Evolutionary conservation across 1,140 invertebrate genomes (phyloP), one percentile per base, ranked within the genome.

Genomic region (Triops cancriformis): DNA sequence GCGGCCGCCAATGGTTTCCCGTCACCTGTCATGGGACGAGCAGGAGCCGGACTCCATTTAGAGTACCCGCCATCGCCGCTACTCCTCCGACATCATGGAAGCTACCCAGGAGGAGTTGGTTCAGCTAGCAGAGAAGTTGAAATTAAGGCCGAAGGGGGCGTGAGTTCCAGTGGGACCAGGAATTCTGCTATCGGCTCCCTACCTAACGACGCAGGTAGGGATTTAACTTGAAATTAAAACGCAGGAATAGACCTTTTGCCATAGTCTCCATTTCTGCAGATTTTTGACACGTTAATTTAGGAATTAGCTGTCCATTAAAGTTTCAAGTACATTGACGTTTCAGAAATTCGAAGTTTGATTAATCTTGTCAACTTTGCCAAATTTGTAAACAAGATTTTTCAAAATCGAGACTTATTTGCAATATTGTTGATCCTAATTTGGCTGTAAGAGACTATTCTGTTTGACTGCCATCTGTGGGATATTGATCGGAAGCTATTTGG

Each of bases 1-100:
- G 64, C 79, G 81, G 75, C 79, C 26, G 64, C 77, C 26, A 80
- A 80, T 12, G 82, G 81, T 14, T 83, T 81, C 75, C 82, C 82
- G 11, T 83, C 82, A 2, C 82, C 82, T 23, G 82, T 82, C 2
- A 75, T 80, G 64, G 42, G 77, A 23, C 51, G 77, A 14, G 43
- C 76, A 27, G 75, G 75, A 28, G 72, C 42, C 14, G 77, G 77
- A 0, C 73, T 78, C 26, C 51, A 73, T 37, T 64, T 73, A 4
- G 77, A 78, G 31, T 78, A 74, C 72, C 77, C 77, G 10, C 77
- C 77, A 6, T 79, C 78, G 31, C 78, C 74, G 23, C 37, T 79
- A 64, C 75, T 76, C 31, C 73, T 72, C 31, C 74, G 78, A 42
- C 78, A 76, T 37, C 72, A 42, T 64, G 51, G 51, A 23, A 64